Base-by-base conservation (phyloP, 2,113 vertebrate genomes). In the Ptilonorhynchus violaceus region DNA sequence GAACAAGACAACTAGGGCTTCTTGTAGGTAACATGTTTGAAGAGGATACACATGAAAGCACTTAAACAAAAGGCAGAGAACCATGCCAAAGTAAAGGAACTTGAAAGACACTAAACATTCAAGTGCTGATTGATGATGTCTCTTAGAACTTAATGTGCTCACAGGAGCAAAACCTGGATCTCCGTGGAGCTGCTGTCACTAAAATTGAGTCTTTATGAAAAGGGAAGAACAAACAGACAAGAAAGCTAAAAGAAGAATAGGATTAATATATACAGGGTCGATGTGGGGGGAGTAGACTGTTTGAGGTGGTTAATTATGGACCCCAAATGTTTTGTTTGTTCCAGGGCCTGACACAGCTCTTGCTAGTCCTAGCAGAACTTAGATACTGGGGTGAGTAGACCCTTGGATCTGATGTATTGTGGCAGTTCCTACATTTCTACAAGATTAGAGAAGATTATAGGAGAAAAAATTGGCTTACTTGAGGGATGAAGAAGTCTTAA, bases 1-100 rank as follows among this genome's bases (percentile, higher is more conserved):
- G 91, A 89, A 55, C 81, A 93, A 95, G 91, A 27, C 27, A 95
- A 31, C 35, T 28, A 89, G 46, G 68, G 42, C 42, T 59, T 79
- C 80, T 69, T 81, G 84, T 63, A 95, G 80, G 94, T 93, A 83
- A 78, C 63, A 11, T 81, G 53, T 85, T 84, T 93, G 85, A 89
- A 94, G 77, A 94, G 60, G 66, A 88, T 59, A n/a, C 49, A 70
- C 89, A 88, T 67, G 80, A 96, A 96, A 96, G 79, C 35, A 41
- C 69, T 95, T 95, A 75, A 30, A 88, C 88, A 88, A 96, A 95
- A 96, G 81, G 74, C 81, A 88, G 56, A 96, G 79, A 73, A 53
- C 62, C 63, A 31, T 81, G 66, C 42, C 31, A 69, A 95, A 95
- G 85, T 76, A 76, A 92, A 95, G 75, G 53, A 73, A 85, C 79